Base-by-base conservation (phyloP, 2,797 vertebrate species). In the Neopelma chrysocephalum region DNA sequence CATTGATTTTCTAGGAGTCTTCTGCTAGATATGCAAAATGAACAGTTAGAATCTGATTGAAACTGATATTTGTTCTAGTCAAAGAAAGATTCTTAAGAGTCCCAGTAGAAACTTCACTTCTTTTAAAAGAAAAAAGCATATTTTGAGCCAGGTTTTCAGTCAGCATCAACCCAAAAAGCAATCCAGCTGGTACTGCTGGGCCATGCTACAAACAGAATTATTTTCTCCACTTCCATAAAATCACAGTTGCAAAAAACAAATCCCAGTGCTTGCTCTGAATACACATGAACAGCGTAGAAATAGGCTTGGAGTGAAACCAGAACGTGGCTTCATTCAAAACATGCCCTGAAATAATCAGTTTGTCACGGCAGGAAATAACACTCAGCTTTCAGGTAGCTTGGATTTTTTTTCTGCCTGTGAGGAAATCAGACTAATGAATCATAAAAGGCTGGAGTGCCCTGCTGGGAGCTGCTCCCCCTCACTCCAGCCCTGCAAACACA, bases 191-290 rank as follows among this genome's bases (percentile, higher is more conserved):
- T 40, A 51, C 20, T 4, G 66, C 53, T 69, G 66, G 60, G 50
- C 78, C 76, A 73, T 2, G 8, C 68, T 75, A 65, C 23, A 62
- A 4, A 64, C 42, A 40, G 38, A 68, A 68, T 77, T 80, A 76
- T 76, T 90, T 87, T n/a, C 17, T 85, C 64, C n/a, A 77, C 43
- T 73, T 47, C 57, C 71, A 57, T 85, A 82, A 94, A 92, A 77
- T 15, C 77, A 34, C 79, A 89, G 66, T 27, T 87, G 82, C 57
- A 89, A 93, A 78, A 87, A 57, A 89, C 90, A 95, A 96, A 68
- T 10, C 79, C 70, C 68, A 27, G 21, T 10, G 50, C 60, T 90
- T 40, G 43, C 84, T 92, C 57, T 90, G 84, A 88, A 73, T 32
- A 31, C 53, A 64, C 9, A 66, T 0, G 12, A 72, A 38, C 32